A percentile compares a stretch with the other conserved stretches of the same genome.
Evolutionary conservation across 2,113 vertebrate species (phyloP).

Genomic region (Mormyrus lacerda): DNA sequence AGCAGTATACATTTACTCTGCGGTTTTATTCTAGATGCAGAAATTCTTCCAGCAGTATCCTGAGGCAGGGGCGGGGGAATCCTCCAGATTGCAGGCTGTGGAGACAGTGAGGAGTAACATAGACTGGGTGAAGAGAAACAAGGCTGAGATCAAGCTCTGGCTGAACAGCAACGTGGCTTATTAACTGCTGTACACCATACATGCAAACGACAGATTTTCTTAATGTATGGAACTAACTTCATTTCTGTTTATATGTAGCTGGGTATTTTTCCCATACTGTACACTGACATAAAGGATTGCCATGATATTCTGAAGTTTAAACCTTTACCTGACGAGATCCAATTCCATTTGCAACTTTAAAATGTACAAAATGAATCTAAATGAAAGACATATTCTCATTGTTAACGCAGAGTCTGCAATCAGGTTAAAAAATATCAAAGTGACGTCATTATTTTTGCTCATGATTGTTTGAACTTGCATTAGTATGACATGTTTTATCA

Average conservation of each 20-base stretch:
- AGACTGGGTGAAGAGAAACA: slow-evolving; percentile 69
- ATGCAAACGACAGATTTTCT: background rate
- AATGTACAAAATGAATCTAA: background rate
- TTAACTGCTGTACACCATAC: background rate
- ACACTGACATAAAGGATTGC: background rate
- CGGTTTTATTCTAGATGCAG: slow-evolving; percentile 67
- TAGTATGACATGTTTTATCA: background rate
- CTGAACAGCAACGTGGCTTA: slow-evolving; percentile 44
- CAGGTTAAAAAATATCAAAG: background rate
- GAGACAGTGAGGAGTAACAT: slow-evolving; percentile 87
- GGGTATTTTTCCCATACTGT: background rate
- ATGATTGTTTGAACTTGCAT: background rate
- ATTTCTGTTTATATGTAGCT: background rate
- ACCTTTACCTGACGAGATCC: background rate
- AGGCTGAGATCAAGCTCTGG: slow-evolving; percentile 64
- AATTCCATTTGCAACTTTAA: background rate
- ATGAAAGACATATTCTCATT: background rate
- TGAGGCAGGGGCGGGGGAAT: slow-evolving; percentile 80
- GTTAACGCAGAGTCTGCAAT: background rate
- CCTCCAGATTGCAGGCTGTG: slow-evolving; percentile 72
- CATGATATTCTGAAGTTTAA: background rate
- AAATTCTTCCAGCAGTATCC: slow-evolving; percentile 79
- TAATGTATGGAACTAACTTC: background rate
- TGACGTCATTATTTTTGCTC: background rate
- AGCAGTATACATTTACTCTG: background rate